These are phyloP conservation scores for Acipenser transmontanus DNA, from an alignment of 2,797 vertebrate species.

Conservation along the genomic window DNA sequence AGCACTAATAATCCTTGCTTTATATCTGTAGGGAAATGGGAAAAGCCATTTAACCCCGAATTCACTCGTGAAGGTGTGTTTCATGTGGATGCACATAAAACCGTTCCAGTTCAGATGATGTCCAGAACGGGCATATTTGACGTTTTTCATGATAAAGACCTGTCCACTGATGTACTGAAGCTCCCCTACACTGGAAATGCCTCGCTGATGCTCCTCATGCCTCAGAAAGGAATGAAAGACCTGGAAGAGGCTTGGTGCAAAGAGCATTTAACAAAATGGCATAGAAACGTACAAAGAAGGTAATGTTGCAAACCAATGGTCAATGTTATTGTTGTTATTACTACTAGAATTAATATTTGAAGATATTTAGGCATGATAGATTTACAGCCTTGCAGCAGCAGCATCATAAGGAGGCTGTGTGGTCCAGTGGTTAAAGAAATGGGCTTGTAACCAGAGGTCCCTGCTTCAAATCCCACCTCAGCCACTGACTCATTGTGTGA, in stretches of 20 bases:
- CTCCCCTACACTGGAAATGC: slow-evolving; percentile 55
- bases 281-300: slow-evolving; percentile 40
- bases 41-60: slow-evolving; percentile 38
- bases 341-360: not conserved
- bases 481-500: no score
- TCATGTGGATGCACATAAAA: slow-evolving; percentile 38
- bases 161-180: slow-evolving; percentile 47
- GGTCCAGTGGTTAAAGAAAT: no score
- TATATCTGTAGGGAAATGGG: slow-evolving; percentile 51
- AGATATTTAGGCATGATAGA: no score
- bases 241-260: slow-evolving; percentile 43
- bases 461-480: no score
- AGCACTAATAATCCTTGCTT: slow-evolving; percentile 8
- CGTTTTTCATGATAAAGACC: slow-evolving; percentile 36
- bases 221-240: slow-evolving; percentile 36
- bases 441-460: no score
- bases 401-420: no score
- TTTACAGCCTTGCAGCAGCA: no score
- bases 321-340: not conserved
- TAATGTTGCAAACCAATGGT: slow-evolving; percentile 19
- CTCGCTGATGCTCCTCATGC: slow-evolving; percentile 59
- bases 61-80: slow-evolving; percentile 36
- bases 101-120: slow-evolving; percentile 64
- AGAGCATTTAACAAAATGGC: slow-evolving; percentile 51
- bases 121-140: not conserved